phyloP scores from a whole-genome alignment of 2,888 invertebrate genomes.

The Hirtodrosophila trivittata region DNA sequence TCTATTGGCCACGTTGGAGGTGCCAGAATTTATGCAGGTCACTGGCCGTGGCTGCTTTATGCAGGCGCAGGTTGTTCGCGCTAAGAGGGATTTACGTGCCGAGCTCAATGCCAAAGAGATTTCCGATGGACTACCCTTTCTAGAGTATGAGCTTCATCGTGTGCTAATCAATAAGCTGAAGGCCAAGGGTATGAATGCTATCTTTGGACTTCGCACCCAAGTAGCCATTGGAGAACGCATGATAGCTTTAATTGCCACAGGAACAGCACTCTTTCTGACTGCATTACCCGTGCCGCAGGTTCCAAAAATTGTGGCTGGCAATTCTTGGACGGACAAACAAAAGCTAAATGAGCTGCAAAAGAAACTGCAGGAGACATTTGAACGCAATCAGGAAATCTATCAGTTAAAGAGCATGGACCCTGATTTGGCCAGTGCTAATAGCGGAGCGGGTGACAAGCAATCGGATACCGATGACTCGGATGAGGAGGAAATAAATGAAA shows the following conservation, averaged over 20 bases:
- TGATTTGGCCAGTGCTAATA: slow-evolving; percentile 57
- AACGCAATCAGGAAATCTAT: slow-evolving; percentile 89
- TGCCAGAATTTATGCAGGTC: slow-evolving; percentile 90
- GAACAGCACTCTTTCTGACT: slow-evolving; percentile 91
- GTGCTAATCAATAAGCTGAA: slow-evolving; percentile 94
- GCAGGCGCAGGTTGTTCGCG: slow-evolving; percentile 90
- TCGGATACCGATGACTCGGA: slow-evolving; percentile 88
- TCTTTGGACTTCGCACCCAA: slow-evolving; percentile 93
- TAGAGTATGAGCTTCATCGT: slow-evolving; percentile 97
- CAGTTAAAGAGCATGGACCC: slow-evolving; percentile 85
- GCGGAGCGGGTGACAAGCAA: slow-evolving; percentile 60
- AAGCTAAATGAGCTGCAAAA: slow-evolving; percentile 89
- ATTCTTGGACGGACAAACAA: slow-evolving; percentile 87
- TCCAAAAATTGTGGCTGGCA: slow-evolving; percentile 89
- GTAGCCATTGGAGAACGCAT: slow-evolving; percentile 94
- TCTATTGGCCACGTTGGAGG: slow-evolving; percentile 93
- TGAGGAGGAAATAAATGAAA: slow-evolving; percentile 87
- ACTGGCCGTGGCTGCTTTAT: slow-evolving; percentile 88
- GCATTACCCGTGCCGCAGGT: slow-evolving; percentile 91
- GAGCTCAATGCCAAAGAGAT: slow-evolving; percentile 96
- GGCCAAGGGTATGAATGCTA: slow-evolving; percentile 97
- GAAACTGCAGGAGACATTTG: slow-evolving; percentile 88
- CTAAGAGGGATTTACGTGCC: slow-evolving; percentile 90
- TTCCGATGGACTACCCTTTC: slow-evolving; percentile 96
- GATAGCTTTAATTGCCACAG: slow-evolving; percentile 94